Base-by-base conservation (phyloP, 2,797 vertebrate genomes). In the Harpagifer antarcticus region DNA sequence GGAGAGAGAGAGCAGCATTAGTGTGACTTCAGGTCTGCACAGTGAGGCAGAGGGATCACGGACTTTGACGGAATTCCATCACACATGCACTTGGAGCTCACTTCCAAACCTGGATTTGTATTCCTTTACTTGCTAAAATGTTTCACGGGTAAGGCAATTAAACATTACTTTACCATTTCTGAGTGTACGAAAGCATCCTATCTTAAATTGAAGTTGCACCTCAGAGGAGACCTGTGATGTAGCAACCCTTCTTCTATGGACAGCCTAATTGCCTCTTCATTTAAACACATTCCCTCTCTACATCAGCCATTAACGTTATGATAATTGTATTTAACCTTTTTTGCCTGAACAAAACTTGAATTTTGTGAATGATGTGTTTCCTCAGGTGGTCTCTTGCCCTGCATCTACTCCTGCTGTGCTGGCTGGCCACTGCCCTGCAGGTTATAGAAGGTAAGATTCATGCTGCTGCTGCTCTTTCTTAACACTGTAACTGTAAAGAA, bases 371-470 rank as follows among this genome's bases (percentile, higher is more conserved):
- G 86, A 56, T 81, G 83, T 79, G 47, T 87, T 80, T 72, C 74
- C 74, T 60, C 84, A 91, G 92, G 91, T 94, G 91, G 90, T 86
- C 87, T 72, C 70, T 81, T 15, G 69, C 68, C 72, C 64, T 90
- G 64, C 87, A 83, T 76, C 87, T 93, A 10, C 15, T 74, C 76
- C 76, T 92, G 78, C 81, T 91, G 76, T 88, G 81, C 81, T 81
- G 83, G 62, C 70, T 82, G 72, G 69, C 81, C 7, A 56, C 91
- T 64, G 88, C 90, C 48, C 82, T 88, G 75, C 88, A 92, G 78
- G 77, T 88, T 64, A 88, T 77, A 63, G 91, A 92, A 88, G 93
- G 94, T 95, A 92, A 83, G 88, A 73, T 13, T 72, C 1, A 19
- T 10, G 40, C 61, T 60, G 37, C 57, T 72, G 9, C 14, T 17